Evolutionary conservation across 2,797 vertebrate genomes (phyloP), one percentile per base, ranked within the genome.

Genomic region (Acropternis orthonyx): DNA sequence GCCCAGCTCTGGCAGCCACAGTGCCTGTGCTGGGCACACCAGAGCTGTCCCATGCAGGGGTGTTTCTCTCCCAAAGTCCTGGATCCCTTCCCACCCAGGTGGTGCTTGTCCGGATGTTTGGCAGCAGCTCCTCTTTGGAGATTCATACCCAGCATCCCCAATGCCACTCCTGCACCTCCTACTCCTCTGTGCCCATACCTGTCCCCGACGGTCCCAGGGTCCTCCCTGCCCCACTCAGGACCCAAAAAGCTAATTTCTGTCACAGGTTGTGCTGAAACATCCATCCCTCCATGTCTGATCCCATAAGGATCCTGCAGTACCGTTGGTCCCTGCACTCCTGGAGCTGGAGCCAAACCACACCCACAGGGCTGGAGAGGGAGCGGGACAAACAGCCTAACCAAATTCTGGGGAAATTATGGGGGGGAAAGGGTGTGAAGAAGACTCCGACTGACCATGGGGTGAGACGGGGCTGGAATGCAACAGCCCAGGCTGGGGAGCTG

Each of bases 261-360:
- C 6, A 0, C 49, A 8, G 13, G 44, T 1, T 19, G 2, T 24
- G 55, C 28, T 8, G 2, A 30, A 37, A 16, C 51, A 14, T 10
- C 52, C 36, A 1, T 22, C 12, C 1, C n/a, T 9, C 41, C 1
- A 0, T 6, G 69, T 13, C 22, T 8, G 36, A 9, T 5, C 36
- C 52, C 37, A 3, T 5, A 3, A 2, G 19, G 26, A 39, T 39
- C 13, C 66, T 9, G 28, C 1, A 5, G 23, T 34, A 34, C 28
- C 48, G 0, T 0, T 6, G 2, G 8, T 11, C 28, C 52, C 41
- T 21, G 46, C 46, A 3, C 22, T 39, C 28, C 39, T 34, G 15
- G 22, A 55, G 58, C 58, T 24, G 63, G 18, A 39, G 56, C 41
- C 9, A 4, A 28, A 36, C n/a, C 2, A 0, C 7, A 34, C 51